Conservation (phyloP, 2,797 vertebrate genomes). For the Sparus aurata region DNA sequence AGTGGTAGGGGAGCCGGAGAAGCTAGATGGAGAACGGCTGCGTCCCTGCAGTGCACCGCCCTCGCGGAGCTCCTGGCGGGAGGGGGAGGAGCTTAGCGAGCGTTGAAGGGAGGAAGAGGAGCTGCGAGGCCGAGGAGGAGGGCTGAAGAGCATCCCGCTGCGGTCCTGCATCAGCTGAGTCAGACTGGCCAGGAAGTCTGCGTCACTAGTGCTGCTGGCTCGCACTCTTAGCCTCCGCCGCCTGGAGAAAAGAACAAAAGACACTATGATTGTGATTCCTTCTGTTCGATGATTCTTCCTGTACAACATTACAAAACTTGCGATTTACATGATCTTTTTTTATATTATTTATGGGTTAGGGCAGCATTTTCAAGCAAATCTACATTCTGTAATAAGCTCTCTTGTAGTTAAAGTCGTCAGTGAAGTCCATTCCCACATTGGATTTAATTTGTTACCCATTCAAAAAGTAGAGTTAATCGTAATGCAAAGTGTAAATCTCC, state of each 20-base stretch:
- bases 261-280: not conserved
- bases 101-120: slow-evolving; percentile 94
- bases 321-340: not conserved
- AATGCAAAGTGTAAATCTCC: not conserved
- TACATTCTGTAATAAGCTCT: not conserved
- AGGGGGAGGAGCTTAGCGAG: slow-evolving; percentile 95
- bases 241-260: slow-evolving; percentile 68
- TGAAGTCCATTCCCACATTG: not conserved
- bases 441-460: no score
- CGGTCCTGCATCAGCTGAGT: slow-evolving; percentile 95
- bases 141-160: slow-evolving; percentile 91
- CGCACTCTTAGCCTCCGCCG: slow-evolving; percentile 93
- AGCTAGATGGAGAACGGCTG: slow-evolving; percentile 93
- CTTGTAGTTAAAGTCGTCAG: not conserved
- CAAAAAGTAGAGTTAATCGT: no score
- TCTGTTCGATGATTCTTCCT: not conserved
- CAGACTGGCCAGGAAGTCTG: slow-evolving; percentile 95
- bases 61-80: slow-evolving; percentile 91
- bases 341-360: no score
- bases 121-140: slow-evolving; percentile 91
- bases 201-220: slow-evolving; percentile 95
- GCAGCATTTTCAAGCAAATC: not conserved
- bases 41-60: slow-evolving; percentile 82
- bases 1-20: slow-evolving; percentile 93
- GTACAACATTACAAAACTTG: not conserved